A percentile compares a stretch with the other conserved stretches of the same genome.
Evolutionary conservation across 2,888 invertebrate genomes (phyloP).

Genomic region (Criorhina ranunculi): DNA sequence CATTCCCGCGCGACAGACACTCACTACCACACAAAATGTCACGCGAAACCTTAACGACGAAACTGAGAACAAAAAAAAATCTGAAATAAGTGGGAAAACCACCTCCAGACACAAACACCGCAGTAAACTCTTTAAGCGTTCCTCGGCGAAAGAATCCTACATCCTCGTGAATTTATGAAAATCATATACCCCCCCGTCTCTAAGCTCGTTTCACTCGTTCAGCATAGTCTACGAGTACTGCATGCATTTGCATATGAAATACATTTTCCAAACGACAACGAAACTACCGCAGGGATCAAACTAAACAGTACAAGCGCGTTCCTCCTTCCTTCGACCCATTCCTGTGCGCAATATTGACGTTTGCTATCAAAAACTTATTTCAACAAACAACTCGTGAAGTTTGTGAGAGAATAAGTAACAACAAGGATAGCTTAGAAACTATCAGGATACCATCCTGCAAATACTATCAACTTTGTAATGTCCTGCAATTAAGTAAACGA

Average conservation of each 20-base stretch:
- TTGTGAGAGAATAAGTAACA: conserved; percentile 58
- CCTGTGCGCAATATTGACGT: conserved; percentile 58
- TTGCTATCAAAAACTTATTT: conserved; percentile 73
- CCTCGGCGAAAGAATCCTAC: neutral
- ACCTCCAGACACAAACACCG: conserved; percentile 54
- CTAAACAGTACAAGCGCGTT: conserved; percentile 38
- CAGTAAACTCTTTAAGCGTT: conserved; percentile 39
- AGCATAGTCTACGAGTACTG: conserved; percentile 2
- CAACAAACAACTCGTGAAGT: conserved; percentile 65
- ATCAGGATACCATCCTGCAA: conserved; percentile 40
- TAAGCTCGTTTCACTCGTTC: conserved; percentile 28
- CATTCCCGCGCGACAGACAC: neutral
- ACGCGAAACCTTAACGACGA: conserved; percentile 5
- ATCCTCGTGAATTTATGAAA: conserved; percentile 57
- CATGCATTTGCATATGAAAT: conserved; percentile 66
- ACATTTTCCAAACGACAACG: conserved; percentile 47
- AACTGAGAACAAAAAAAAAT: conserved; percentile 36
- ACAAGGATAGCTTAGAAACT: conserved; percentile 20
- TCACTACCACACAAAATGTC: neutral
- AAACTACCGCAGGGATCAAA: conserved; percentile 67
- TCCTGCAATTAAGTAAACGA: conserved; percentile 75
- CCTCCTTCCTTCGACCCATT: neutral
- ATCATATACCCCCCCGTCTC: conserved; percentile 23
- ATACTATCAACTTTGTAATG: conserved; percentile 74
- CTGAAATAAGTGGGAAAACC: conserved; percentile 20